Conservation (phyloP, 2,113 vertebrate genomes). For the Geococcyx californianus region DNA sequence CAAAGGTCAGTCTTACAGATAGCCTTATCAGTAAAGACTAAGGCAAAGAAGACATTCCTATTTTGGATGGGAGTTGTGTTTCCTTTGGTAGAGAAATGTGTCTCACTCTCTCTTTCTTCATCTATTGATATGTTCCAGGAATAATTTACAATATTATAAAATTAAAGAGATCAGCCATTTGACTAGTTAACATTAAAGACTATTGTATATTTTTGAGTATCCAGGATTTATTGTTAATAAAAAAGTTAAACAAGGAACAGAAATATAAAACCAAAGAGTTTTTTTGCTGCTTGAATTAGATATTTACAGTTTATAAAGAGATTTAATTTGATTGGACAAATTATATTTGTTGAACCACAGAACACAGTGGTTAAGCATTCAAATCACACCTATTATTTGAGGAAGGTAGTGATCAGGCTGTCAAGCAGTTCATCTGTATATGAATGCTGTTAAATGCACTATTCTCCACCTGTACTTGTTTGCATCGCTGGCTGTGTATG, state of each 20-base stretch:
- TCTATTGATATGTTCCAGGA: background rate
- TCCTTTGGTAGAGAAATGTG: background rate
- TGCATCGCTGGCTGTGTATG: fast-evolving
- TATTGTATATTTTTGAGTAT: background rate
- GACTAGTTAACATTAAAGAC: background rate
- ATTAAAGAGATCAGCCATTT: background rate
- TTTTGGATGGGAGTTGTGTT: background rate
- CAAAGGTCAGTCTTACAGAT: background rate
- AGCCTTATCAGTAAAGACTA: background rate
- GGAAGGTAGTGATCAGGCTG: background rate
- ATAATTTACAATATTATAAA: background rate
- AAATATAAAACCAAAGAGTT: background rate
- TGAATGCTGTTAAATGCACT: background rate
- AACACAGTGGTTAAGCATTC: background rate
- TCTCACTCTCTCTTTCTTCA: background rate
- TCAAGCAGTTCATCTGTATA: background rate
- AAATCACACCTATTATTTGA: background rate
- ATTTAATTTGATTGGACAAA: background rate
- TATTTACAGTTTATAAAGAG: background rate
- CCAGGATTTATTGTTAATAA: background rate
- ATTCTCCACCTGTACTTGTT: background rate
- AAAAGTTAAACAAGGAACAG: background rate
- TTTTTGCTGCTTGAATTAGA: background rate
- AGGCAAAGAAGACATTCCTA: background rate
- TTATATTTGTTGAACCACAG: background rate